These are phyloP conservation scores for Catagonus wagneri DNA, from an alignment of 2,113 vertebrate genomes.

Conservation along the genomic window DNA sequence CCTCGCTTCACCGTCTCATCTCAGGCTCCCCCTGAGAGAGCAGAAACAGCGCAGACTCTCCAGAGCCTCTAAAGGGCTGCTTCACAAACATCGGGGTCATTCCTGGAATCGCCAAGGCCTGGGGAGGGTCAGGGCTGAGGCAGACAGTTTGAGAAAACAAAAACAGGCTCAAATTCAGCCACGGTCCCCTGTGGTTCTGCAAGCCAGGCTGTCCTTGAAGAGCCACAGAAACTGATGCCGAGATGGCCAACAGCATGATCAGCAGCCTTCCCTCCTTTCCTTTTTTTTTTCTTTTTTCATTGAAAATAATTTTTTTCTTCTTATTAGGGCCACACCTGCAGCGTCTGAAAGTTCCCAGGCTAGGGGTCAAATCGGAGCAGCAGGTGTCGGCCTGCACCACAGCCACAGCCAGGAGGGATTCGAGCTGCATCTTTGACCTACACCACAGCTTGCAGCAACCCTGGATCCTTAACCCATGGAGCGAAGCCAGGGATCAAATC, in stretches of 20 bases:
- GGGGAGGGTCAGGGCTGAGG: conserved; percentile 68
- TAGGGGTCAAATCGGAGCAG: too few species aligned
- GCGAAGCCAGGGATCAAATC: too few species aligned
- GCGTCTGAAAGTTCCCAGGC: too few species aligned
- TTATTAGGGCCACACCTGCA: too few species aligned
- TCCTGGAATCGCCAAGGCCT: conserved; percentile 71
- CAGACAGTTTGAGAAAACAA: conserved; percentile 77
- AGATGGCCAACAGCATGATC: conserved; percentile 58
- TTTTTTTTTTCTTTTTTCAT: too few species aligned
- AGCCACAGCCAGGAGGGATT: too few species aligned
- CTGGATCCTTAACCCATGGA: too few species aligned
- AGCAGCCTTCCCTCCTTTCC: conserved; percentile 40
- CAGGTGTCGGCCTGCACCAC: too few species aligned
- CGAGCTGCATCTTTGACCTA: too few species aligned
- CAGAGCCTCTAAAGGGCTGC: conserved; percentile 54
- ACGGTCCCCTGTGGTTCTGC: conserved; percentile 35
- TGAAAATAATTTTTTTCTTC: too few species aligned
- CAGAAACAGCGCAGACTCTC: conserved; percentile 47
- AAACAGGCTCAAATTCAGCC: conserved; percentile 72
- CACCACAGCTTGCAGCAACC: too few species aligned
- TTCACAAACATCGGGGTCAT: conserved; percentile 72
- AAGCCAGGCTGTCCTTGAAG: conserved; percentile 69
- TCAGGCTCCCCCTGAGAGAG: neutral
- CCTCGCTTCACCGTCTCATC: neutral
- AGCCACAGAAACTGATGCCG: conserved; percentile 45